These are phyloP conservation scores for Melipona quadrifasciata DNA, from an alignment of 1,140 invertebrate species.

Conservation along the genomic window DNA sequence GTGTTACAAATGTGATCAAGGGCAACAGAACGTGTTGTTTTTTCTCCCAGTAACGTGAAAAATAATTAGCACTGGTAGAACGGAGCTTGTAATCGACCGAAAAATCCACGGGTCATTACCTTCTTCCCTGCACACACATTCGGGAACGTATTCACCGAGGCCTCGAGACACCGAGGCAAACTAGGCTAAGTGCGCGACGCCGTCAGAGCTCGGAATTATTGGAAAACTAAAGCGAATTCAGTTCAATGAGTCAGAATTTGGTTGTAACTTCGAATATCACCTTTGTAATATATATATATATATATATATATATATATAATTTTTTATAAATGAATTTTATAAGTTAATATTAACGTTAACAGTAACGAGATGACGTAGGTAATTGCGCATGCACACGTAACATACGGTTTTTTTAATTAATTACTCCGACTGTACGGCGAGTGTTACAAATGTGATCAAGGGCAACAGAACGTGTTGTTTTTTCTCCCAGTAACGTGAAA, in stretches of 20 bases:
- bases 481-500: background rate
- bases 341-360: no score
- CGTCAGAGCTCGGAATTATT: conserved; percentile 48
- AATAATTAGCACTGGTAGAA: conserved; percentile 20
- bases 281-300: background rate
- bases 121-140: background rate
- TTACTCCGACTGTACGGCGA: background rate
- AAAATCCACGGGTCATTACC: conserved; percentile 45
- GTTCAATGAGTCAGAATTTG: conserved; percentile 29
- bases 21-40: background rate
- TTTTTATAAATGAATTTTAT: no score
- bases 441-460: background rate
- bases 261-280: background rate
- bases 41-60: background rate
- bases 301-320: no score
- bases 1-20: background rate
- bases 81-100: conserved; percentile 36
- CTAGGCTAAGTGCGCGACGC: conserved; percentile 57
- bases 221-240: conserved; percentile 40
- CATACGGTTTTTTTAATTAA: background rate
- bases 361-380: no score
- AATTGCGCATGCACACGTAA: no score
- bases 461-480: background rate
- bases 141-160: conserved; percentile 34
- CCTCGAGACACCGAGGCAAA: conserved; percentile 49